Conservation (phyloP, 53 echinoderm and acorn worm genomes). For the Echinarachnius parma region DNA sequence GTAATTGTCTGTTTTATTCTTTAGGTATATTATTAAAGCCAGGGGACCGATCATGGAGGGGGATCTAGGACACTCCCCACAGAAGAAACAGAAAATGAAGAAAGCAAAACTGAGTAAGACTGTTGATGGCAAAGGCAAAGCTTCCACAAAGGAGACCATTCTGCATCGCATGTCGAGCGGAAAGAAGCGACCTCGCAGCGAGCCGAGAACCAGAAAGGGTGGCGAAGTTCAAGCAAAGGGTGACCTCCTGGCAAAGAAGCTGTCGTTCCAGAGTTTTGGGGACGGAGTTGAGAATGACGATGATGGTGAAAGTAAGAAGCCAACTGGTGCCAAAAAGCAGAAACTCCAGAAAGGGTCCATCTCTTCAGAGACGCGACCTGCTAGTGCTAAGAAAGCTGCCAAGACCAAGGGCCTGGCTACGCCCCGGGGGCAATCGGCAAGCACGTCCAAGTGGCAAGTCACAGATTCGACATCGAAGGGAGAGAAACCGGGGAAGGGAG, state of each 20-base stretch:
- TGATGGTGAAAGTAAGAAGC: background rate
- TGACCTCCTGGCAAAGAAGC: slow-evolving; percentile 15
- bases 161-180: slow-evolving; percentile 26
- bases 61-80: too few relatives aligned
- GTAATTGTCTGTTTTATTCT: too few relatives aligned
- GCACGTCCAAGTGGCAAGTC: slow-evolving; percentile 31
- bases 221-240: background rate
- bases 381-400: too few relatives aligned
- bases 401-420: background rate
- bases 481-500: background rate
- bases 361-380: too few relatives aligned
- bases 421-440: background rate
- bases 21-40: too few relatives aligned
- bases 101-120: slow-evolving; percentile 19
- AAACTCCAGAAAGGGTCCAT: too few relatives aligned
- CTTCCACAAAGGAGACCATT: background rate
- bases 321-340: background rate
- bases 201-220: slow-evolving; percentile 16
- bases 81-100: slow-evolving; percentile 17
- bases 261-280: background rate
- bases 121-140: background rate
- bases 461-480: background rate
- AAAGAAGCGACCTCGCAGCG: slow-evolving; percentile 22
- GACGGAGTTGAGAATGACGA: background rate
- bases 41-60: too few relatives aligned